These are phyloP conservation scores for Timema cristinae DNA, from an alignment of 2,888 invertebrate genomes.

Conservation along the genomic window DNA sequence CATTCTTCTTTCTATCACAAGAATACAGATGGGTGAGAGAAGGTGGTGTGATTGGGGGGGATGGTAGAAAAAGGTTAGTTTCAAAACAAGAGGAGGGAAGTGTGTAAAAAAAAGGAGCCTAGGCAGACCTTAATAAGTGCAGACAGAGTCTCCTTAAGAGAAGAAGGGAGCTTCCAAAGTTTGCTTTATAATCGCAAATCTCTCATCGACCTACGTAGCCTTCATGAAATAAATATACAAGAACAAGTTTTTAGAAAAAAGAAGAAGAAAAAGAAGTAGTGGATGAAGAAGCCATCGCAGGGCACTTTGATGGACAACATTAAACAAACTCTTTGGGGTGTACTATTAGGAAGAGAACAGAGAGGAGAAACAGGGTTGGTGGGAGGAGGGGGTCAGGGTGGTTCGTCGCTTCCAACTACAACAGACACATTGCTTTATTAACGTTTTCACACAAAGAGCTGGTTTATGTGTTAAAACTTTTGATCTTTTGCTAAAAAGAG, in stretches of 20 bases:
- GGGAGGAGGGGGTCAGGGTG: too few relatives aligned
- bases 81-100: background rate
- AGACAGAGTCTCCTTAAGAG: constrained; percentile 25
- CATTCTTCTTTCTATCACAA: background rate
- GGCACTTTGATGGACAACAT: constrained; percentile 12
- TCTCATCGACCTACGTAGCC: constrained; percentile 15
- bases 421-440: too few relatives aligned
- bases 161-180: constrained; percentile 19
- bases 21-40: background rate
- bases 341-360: too few relatives aligned
- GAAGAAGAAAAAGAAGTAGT: background rate
- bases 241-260: too few relatives aligned
- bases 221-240: too few relatives aligned
- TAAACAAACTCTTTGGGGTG: constrained; percentile 5
- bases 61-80: background rate
- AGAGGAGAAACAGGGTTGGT: too few relatives aligned
- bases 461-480: too few relatives aligned
- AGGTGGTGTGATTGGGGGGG: background rate
- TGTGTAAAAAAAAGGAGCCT: background rate
- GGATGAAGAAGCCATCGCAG: background rate
- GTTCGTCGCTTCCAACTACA: too few relatives aligned
- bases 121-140: constrained; percentile 22
- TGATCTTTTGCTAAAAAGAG: too few relatives aligned
- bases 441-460: too few relatives aligned
- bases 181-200: constrained; percentile 28